Percentiles rank a stretch among this genome's conserved stretches.
Conservation (phyloP, 1,140 invertebrate genomes). For the Saccostrea glomerata region DNA sequence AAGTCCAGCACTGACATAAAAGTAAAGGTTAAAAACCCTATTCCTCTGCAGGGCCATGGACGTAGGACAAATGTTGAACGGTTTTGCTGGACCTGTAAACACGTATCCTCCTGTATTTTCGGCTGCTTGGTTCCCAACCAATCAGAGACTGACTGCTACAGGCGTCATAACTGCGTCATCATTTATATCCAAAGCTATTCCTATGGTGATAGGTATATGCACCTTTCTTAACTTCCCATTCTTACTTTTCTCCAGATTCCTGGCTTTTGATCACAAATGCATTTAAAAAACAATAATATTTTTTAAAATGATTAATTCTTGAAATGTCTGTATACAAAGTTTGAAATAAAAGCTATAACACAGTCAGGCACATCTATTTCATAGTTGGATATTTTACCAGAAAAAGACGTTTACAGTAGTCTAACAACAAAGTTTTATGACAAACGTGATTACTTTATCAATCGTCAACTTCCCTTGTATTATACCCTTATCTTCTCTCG, state of each 20-base stretch:
- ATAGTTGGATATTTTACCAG: no score
- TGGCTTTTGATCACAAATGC: background rate
- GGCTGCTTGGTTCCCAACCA: conserved; percentile 73
- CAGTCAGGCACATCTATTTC: no score
- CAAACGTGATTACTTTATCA: no score
- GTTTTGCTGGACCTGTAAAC: conserved; percentile 69
- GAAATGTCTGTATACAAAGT: no score
- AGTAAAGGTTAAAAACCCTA: background rate
- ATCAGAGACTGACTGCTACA: conserved; percentile 73
- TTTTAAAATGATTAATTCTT: no score
- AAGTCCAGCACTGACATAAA: no score
- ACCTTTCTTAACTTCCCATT: background rate
- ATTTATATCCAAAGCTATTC: conserved; percentile 14
- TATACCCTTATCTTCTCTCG: no score
- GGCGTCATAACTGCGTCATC: conserved; percentile 40
- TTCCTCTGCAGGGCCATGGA: conserved; percentile 60
- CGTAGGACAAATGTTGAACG: conserved; percentile 70
- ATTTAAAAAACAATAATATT: background rate
- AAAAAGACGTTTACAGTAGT: no score
- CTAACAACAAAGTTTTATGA: no score
- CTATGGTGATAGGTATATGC: conserved; percentile 39
- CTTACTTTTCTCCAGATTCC: background rate
- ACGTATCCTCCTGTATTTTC: conserved; percentile 71
- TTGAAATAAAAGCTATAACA: no score
- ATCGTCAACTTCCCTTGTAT: no score